A percentile compares a stretch with the other conserved stretches of the same genome.
These are phyloP conservation scores for Cynocephalus volans DNA, from an alignment of 2,113 vertebrate species.

Conservation along the genomic window DNA sequence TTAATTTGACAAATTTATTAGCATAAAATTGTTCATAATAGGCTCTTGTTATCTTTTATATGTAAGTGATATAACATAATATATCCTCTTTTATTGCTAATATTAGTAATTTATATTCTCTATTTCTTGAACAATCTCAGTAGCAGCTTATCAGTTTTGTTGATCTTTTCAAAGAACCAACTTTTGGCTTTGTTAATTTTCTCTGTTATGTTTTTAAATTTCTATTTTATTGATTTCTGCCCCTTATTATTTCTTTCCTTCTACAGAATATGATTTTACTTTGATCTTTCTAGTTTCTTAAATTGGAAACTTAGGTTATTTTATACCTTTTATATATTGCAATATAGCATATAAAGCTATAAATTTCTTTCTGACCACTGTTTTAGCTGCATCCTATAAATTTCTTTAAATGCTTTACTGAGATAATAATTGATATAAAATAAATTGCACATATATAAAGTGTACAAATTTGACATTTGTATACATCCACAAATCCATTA, in stretches of 20 bases:
- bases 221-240: constrained; percentile 1
- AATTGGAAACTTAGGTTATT: constrained; percentile 21
- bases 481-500: not conserved
- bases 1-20: constrained; percentile 25
- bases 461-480: not conserved
- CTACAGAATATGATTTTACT: constrained; percentile 58
- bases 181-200: constrained; percentile 37
- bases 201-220: constrained; percentile 20
- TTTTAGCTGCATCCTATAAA: not conserved
- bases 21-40: constrained; percentile 30
- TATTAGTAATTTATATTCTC: not conserved
- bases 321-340: constrained; percentile 62
- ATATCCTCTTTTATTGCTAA: not conserved
- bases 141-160: not conserved
- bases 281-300: constrained; percentile 50
- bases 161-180: constrained; percentile 31
- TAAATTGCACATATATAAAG: constrained; percentile 6
- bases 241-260: constrained; percentile 43
- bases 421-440: constrained; percentile 48
- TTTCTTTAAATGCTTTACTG: constrained; percentile 43
- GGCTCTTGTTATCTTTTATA: constrained; percentile 14
- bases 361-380: not conserved
- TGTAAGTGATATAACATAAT: not conserved
- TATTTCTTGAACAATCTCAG: not conserved
- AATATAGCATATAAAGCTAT: not conserved